These are phyloP conservation scores for Meriones psammophilus DNA, from an alignment of 2,797 vertebrate species.

Conservation along the genomic window DNA sequence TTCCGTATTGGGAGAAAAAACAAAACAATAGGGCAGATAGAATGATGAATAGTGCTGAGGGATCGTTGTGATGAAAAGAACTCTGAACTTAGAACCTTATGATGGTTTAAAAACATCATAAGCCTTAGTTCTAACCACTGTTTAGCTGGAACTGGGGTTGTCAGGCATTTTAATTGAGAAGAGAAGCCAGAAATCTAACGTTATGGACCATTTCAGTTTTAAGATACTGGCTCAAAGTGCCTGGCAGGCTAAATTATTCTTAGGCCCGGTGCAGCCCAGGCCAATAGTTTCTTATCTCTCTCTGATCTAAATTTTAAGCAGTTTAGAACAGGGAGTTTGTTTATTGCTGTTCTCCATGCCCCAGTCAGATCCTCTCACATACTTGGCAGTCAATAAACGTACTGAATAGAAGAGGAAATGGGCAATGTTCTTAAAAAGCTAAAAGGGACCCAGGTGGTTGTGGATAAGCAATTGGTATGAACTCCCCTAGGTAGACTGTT, in stretches of 20 bases:
- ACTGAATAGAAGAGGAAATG: conserved; percentile 35
- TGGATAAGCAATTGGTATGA: not conserved
- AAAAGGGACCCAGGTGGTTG: too few species aligned
- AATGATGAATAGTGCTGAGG: not conserved
- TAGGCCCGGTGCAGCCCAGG: not conserved
- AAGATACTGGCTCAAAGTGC: not conserved
- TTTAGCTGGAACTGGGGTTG: not conserved
- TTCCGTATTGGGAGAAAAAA: conserved; percentile 6
- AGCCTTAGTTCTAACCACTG: not conserved
- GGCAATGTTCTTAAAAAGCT: conserved; percentile 3
- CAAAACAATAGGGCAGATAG: not conserved
- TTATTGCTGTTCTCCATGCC: not conserved
- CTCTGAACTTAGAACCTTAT: not conserved
- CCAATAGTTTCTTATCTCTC: conserved; percentile 6
- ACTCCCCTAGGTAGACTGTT: not conserved
- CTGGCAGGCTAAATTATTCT: conserved; percentile 1
- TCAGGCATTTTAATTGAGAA: conserved; percentile 49
- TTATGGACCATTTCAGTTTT: conserved; percentile 13
- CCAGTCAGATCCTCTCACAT: not conserved
- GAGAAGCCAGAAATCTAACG: conserved; percentile 44
- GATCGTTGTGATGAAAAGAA: not conserved
- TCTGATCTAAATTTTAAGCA: conserved; percentile 47
- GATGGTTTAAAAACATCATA: not conserved
- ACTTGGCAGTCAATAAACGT: conserved; percentile 38
- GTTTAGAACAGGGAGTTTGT: conserved; percentile 41